These are phyloP conservation scores for Calosoma granatense DNA, from an alignment of 1,140 invertebrate species.

Conservation along the genomic window DNA sequence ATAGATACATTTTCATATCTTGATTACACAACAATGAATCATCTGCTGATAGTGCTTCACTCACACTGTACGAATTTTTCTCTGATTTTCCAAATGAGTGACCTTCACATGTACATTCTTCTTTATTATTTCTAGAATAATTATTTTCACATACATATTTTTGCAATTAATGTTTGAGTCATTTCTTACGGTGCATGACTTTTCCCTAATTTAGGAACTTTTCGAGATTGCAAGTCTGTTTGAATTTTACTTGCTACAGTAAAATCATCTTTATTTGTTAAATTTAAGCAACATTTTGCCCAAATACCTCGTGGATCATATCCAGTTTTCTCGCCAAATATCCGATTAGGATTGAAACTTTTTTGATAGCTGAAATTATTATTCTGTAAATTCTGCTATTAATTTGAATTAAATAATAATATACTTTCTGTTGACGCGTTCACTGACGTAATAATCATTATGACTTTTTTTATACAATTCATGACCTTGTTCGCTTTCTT, in stretches of 20 bases:
- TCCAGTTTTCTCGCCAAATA: constrained; percentile 34
- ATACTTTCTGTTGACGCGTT: constrained; percentile 20
- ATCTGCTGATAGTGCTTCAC: too few relatives aligned
- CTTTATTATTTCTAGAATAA: too few relatives aligned
- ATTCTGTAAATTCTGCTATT: too few relatives aligned
- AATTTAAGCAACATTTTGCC: constrained; percentile 35
- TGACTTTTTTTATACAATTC: constrained; percentile 29
- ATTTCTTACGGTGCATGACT: constrained; percentile 33
- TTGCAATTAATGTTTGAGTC: too few relatives aligned
- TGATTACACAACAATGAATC: too few relatives aligned
- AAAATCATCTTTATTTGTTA: constrained; percentile 32
- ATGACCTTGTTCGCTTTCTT: constrained; percentile 31
- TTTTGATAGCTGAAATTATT: constrained; percentile 1
- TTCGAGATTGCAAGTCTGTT: constrained; percentile 31
- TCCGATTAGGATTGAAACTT: constrained; percentile 23
- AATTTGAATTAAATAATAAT: too few relatives aligned
- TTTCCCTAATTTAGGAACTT: constrained; percentile 32
- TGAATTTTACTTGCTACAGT: constrained; percentile 33
- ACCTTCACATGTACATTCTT: too few relatives aligned
- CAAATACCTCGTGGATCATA: constrained; percentile 37
- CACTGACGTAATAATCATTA: constrained; percentile 33
- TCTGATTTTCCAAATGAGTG: too few relatives aligned
- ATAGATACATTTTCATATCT: background rate
- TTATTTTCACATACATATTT: too few relatives aligned
- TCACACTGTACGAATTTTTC: too few relatives aligned